phyloP scores from a whole-genome alignment of 1,140 invertebrate species.

The Panonychus citri region DNA sequence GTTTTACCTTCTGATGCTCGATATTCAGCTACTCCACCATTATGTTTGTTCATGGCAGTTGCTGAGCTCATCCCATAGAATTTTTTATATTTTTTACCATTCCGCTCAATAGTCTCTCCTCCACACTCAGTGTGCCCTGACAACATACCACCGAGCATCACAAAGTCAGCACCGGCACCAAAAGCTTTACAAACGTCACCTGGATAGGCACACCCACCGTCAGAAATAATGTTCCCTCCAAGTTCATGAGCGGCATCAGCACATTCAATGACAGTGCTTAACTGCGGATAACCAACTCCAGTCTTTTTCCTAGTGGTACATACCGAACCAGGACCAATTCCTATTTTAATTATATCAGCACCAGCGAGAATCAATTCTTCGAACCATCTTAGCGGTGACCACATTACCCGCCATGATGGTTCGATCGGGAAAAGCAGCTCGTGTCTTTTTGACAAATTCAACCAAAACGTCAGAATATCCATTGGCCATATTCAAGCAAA shows the following conservation, averaged over 20 bases:
- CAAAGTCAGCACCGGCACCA: constrained; percentile 83
- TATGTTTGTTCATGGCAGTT: constrained; percentile 84
- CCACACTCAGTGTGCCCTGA: constrained; percentile 79
- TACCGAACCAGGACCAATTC: constrained; percentile 60
- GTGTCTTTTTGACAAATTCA: constrained; percentile 58
- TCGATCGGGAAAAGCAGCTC: constrained; percentile 50
- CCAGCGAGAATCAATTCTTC: constrained; percentile 79
- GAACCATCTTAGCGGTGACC: constrained; percentile 88
- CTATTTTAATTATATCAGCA: constrained; percentile 86
- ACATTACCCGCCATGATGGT: constrained; percentile 92
- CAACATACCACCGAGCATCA: constrained; percentile 89
- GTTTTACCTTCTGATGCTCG: constrained; percentile 81
- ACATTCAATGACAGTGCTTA: constrained; percentile 81
- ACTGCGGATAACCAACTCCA: constrained; percentile 83
- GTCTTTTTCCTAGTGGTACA: constrained; percentile 85
- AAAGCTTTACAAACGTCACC: constrained; percentile 81
- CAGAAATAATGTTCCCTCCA: constrained; percentile 73
- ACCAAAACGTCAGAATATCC: constrained; percentile 88
- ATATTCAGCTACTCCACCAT: constrained; percentile 58
- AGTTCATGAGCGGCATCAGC: constrained; percentile 83
- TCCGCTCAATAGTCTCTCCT: constrained; percentile 57
- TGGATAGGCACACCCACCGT: constrained; percentile 78
- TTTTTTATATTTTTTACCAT: constrained; percentile 56
- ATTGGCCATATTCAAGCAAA: constrained; percentile 86
- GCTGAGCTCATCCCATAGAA: constrained; percentile 90